Base-by-base conservation (phyloP, 2,888 invertebrate genomes). In the Brachylomia viminalis region DNA sequence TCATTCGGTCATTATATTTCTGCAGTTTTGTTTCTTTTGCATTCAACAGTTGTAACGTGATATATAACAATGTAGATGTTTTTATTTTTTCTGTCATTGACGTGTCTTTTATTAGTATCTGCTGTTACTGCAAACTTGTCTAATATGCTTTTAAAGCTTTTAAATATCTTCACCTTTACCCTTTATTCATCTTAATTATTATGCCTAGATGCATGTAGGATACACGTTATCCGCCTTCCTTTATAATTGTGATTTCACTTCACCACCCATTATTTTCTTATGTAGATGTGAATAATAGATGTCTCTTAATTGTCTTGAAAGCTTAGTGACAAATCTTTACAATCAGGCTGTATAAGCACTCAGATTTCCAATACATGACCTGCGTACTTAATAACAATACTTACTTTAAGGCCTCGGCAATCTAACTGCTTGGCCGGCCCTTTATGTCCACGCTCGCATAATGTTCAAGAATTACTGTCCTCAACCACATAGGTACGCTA, bases 1-100 rank as follows among this genome's bases (percentile, higher is more conserved):
- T 56, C 27, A 67, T 42, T 80, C 61, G 58, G 52, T 67, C 59
- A 84, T 84, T 72, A 70, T 62, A 72, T 58, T 73, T 67, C 54
- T 84, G 61, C 20, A 27, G 23, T 30, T 45, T 47, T 45, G 56
- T 42, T 80, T 33, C n/a, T 72, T 69, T 80, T 62, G 56, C 27
- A 65, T 69, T 56, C 30, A 58, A 33, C 62, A 23, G 20, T 30
- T 65, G 30, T 59, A n/a, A 15, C n/a, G 8, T 42, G 8, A 42
- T 42, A 6, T 38, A 38, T 38, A n/a, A n/a, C 54, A 65, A 45
- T 69, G 38, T 33, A 42, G 5, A 11, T 6, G 8, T 23, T 15
- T 58, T 52, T 71, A 8, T 82, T 47, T 47, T 65, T 49, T 42
- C 23, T 49, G 17, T 20, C 56, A 64, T 49, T 82, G 61, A 62